Evolutionary conservation across 1,140 invertebrate genomes (phyloP), one percentile per base, ranked within the genome.

Genomic region (Cyphomyrmex costatus): DNA sequence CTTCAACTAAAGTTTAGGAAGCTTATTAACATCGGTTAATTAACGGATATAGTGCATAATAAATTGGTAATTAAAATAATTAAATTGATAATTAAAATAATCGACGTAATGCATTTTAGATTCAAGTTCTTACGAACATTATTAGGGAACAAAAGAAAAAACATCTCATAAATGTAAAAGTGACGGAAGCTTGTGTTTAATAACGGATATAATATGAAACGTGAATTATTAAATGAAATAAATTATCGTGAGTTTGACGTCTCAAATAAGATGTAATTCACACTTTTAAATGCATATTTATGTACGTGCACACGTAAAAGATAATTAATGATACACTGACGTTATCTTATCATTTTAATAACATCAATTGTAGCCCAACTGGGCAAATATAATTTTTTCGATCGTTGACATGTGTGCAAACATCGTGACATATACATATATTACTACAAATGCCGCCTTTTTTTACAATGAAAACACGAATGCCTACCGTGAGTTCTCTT

Each of bases 291-390:
- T 19, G 46, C 46, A 27, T 12, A 16, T 79, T n/a, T 33, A 49
- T 66, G 14, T 8, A 33, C 2, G 19, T 21, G 19, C 16, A 8
- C 5, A 42, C 2, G 19, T n/a, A 8, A 65, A 46, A 46, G 19
- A 14, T 78, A 56, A 36, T 27, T 53, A 53, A 77, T 63, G 24
- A 30, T 21, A 36, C 6, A 27, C 1, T 12, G 4, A 16, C 33
- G 30, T 56, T 80, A 80, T 80, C 78, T 80, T 80, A 80, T 71
- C 65, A 21, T 56, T 27, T 56, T 53, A 36, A 53, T 70, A 56
- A 56, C 30, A 78, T 78, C 65, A 10, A 56, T 71, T n/a, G 24
- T 30, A 6, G 24, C 36, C 36, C 66, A 60, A 24, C 42, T 80
- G 78, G 4, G 10, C 33, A 70, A 80, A 80, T 36, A 58, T 14